Conservation (phyloP, 2,113 vertebrate species). For the Paralichthys olivaceus region DNA sequence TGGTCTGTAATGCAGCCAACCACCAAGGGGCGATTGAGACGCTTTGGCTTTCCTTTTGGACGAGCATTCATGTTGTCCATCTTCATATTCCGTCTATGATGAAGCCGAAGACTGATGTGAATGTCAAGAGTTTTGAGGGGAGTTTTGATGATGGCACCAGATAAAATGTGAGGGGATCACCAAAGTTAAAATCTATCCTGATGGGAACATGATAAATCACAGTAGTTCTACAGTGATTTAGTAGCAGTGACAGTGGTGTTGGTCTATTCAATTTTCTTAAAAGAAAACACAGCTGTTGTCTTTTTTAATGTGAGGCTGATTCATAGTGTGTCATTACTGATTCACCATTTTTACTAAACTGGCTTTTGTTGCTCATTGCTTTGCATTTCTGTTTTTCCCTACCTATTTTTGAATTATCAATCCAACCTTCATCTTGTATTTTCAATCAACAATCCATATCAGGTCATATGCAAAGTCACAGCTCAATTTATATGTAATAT, state of each 20-base stretch:
- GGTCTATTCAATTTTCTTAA: background rate
- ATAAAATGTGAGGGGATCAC: background rate
- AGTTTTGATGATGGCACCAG: background rate
- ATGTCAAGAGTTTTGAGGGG: background rate
- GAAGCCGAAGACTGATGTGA: background rate
- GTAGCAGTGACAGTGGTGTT: background rate
- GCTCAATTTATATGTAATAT: constrained; percentile 34
- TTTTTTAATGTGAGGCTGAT: background rate
- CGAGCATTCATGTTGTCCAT: too few relatives aligned
- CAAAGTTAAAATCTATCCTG: background rate
- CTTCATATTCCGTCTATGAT: too few relatives aligned
- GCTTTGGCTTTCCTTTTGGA: too few relatives aligned
- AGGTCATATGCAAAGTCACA: constrained; percentile 22
- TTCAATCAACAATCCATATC: background rate
- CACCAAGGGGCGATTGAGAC: too few relatives aligned
- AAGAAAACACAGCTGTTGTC: background rate
- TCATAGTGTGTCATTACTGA: background rate
- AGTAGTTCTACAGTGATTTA: background rate
- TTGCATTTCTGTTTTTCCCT: background rate
- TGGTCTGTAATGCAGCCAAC: too few relatives aligned
- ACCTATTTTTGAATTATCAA: background rate
- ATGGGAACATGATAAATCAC: background rate
- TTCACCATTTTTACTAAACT: background rate
- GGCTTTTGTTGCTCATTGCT: background rate
- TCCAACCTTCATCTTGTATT: background rate